Percentiles rank a stretch among this genome's conserved stretches.
Evolutionary conservation across 2,888 invertebrate species (phyloP).

Genomic region (Parnassius smintheus): DNA sequence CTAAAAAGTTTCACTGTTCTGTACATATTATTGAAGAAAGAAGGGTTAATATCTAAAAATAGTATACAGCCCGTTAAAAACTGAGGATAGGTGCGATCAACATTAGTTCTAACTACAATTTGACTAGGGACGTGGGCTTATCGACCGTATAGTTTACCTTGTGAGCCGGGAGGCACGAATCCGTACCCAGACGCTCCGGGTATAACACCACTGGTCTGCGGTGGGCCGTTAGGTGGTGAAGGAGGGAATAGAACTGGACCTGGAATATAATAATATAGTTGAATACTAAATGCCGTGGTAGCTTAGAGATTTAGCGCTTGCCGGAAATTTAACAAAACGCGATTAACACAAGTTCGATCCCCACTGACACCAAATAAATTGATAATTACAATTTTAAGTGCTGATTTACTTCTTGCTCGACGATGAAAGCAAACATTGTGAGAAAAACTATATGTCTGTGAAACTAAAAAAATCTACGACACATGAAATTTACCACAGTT

Average conservation of each 20-base stretch:
- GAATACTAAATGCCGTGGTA: no score
- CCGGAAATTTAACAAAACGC: no score
- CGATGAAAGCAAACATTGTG: no score
- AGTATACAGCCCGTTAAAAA: conserved; percentile 20
- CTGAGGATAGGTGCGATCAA: conserved; percentile 27
- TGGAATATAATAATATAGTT: conserved; percentile 49
- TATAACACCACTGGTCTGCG: conserved; percentile 89
- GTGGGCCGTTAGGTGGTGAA: conserved; percentile 84
- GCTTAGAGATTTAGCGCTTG: background rate
- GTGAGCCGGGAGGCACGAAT: conserved; percentile 88
- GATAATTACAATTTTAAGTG: no score
- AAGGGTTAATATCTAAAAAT: conserved; percentile 1
- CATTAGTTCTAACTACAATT: conserved; percentile 64
- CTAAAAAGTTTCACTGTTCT: no score
- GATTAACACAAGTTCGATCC: no score
- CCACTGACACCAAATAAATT: no score
- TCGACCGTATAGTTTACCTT: conserved; percentile 81
- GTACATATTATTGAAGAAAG: no score
- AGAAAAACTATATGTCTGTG: no score
- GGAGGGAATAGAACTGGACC: conserved; percentile 92
- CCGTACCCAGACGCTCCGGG: conserved; percentile 92
- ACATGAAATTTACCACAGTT: no score
- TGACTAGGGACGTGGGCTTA: conserved; percentile 64
- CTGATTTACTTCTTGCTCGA: no score
- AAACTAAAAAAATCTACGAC: no score